These are phyloP conservation scores for Cinara cedri DNA, from an alignment of 2,888 invertebrate species.

Conservation along the genomic window DNA sequence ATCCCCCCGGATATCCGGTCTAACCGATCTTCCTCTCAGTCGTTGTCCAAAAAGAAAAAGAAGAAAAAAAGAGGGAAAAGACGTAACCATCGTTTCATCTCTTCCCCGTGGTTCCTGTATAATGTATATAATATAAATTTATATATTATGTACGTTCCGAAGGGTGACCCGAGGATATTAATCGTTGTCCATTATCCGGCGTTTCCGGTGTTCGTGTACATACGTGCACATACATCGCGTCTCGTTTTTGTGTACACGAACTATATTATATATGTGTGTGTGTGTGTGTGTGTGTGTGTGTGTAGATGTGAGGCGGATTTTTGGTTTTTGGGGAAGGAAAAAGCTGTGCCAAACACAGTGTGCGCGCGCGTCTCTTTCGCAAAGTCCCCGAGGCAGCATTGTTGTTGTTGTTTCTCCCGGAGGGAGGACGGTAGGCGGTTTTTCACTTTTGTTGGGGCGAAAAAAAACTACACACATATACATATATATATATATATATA, in stretches of 20 bases:
- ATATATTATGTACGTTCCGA: background rate
- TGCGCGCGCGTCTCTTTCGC: background rate
- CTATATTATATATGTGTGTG: background rate
- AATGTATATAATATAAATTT: background rate
- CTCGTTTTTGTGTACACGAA: background rate
- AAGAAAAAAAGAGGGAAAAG: background rate
- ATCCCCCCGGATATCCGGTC: constrained; percentile 32
- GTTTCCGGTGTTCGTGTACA: constrained; percentile 47
- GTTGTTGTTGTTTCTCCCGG: background rate
- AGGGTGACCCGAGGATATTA: constrained; percentile 41
- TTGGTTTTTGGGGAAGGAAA: constrained; percentile 34
- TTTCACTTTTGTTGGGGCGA: constrained; percentile 3
- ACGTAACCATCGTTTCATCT: constrained; percentile 40
- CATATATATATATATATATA: background rate
- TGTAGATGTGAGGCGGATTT: constrained; percentile 15
- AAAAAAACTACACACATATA: background rate
- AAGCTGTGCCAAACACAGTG: constrained; percentile 12
- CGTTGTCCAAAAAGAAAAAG: background rate
- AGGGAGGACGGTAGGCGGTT: background rate
- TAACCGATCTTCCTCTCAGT: background rate
- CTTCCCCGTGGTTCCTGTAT: background rate
- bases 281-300: background rate
- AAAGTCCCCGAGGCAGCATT: background rate
- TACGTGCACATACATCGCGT: background rate
- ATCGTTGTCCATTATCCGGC: constrained; percentile 51